Percentiles rank a stretch among this genome's conserved stretches.
These are phyloP conservation scores for Rotaria macrura DNA, from an alignment of 2,888 invertebrate species.

Conservation along the genomic window DNA sequence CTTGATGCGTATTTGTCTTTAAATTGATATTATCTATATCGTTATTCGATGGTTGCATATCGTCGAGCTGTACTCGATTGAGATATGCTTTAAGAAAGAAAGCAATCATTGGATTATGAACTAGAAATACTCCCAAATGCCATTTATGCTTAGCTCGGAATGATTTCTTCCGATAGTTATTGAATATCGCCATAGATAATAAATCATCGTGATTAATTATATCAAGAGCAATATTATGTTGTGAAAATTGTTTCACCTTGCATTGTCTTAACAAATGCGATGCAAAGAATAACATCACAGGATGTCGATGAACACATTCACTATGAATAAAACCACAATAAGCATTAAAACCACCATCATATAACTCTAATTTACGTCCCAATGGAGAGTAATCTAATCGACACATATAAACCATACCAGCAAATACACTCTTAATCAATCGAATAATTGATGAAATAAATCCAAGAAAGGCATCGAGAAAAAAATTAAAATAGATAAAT, in stretches of 20 bases:
- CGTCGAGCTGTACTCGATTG: not conserved
- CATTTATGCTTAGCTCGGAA: not conserved
- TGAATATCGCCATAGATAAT: no score
- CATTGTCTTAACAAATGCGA: no score
- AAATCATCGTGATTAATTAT: no score
- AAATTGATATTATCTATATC: no score
- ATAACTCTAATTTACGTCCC: not conserved
- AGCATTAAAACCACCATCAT: not conserved
- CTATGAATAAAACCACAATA: slow-evolving; percentile 2
- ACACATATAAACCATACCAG: not conserved
- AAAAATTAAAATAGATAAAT: not conserved
- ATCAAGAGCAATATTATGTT: no score
- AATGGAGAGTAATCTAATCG: not conserved
- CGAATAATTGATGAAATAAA: not conserved
- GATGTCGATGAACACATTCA: not conserved
- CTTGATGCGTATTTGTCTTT: no score
- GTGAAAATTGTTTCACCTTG: no score
- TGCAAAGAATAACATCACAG: not conserved
- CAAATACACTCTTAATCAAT: not conserved
- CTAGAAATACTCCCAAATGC: not conserved
- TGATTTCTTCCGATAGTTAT: not conserved
- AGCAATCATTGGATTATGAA: not conserved
- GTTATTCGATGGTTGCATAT: not conserved
- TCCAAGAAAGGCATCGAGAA: not conserved
- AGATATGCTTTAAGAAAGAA: not conserved